Evolutionary conservation across 1,140 invertebrate species (phyloP).

Genomic region (Ruditapes philippinarum): DNA sequence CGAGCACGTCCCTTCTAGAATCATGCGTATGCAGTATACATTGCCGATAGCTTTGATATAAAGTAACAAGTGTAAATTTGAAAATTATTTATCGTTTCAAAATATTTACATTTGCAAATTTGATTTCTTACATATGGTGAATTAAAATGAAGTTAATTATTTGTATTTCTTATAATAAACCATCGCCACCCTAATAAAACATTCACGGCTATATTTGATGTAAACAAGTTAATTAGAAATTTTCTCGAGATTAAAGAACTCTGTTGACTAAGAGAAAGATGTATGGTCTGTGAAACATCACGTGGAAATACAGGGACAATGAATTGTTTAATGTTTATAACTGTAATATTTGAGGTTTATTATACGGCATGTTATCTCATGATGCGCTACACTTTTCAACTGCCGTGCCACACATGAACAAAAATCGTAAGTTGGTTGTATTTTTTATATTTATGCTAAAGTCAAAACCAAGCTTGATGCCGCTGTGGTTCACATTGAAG

Average conservation of each 20-base stretch:
- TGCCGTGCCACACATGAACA: no score
- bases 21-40: no score
- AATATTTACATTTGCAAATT: slow-evolving; percentile 39
- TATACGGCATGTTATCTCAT: background rate
- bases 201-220: background rate
- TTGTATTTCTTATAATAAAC: slow-evolving; percentile 20
- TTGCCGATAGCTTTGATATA: background rate
- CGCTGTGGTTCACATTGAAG: no score
- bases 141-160: slow-evolving; percentile 31
- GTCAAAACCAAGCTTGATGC: no score
- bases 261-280: background rate
- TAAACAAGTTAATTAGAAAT: slow-evolving; percentile 46
- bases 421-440: no score
- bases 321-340: background rate
- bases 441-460: no score
- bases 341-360: background rate
- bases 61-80: background rate
- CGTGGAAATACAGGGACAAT: background rate
- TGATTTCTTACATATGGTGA: background rate
- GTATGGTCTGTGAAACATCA: background rate
- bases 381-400: no score
- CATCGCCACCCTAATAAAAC: background rate
- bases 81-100: slow-evolving; percentile 7
- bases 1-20: no score
- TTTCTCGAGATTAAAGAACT: slow-evolving; percentile 21